A percentile compares a stretch with the other conserved stretches of the same genome.
phyloP scores from a whole-genome alignment of 2,113 vertebrate genomes.

The Thryonomys swinderianus region DNA sequence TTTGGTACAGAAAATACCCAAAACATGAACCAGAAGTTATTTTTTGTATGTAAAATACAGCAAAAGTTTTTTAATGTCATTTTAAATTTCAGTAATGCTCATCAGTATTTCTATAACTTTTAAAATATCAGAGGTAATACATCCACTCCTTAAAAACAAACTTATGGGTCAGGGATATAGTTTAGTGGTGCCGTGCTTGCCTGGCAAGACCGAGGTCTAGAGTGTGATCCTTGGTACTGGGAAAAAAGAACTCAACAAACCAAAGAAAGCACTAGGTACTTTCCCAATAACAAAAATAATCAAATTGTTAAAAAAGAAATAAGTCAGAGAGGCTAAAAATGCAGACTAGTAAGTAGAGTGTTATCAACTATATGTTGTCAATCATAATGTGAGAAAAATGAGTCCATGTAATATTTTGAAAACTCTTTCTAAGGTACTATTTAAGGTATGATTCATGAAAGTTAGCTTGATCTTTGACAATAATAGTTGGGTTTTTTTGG shows the following conservation, averaged over 20 bases:
- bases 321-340: constrained; percentile 68
- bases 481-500: background rate
- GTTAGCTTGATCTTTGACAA: constrained; percentile 26
- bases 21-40: constrained; percentile 43
- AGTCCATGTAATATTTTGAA: constrained; percentile 22
- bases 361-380: constrained; percentile 39
- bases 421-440: constrained; percentile 44
- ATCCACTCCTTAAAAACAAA: constrained; percentile 49
- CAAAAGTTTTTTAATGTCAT: constrained; percentile 55
- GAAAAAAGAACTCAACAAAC: too few relatives aligned
- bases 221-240: too few relatives aligned
- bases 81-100: constrained; percentile 60
- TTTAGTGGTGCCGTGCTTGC: too few relatives aligned
- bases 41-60: background rate
- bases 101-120: constrained; percentile 37
- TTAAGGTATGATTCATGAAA: constrained; percentile 46
- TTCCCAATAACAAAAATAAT: constrained; percentile 61
- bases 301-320: constrained; percentile 65
- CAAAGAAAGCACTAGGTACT: constrained; percentile 51
- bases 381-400: background rate
- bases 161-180: too few relatives aligned
- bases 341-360: constrained; percentile 55
- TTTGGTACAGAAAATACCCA: constrained; percentile 56
- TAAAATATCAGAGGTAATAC: constrained; percentile 60
- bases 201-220: too few relatives aligned